Conservation (phyloP, 2,113 vertebrate species). For the Entomyzon cyanotis region DNA sequence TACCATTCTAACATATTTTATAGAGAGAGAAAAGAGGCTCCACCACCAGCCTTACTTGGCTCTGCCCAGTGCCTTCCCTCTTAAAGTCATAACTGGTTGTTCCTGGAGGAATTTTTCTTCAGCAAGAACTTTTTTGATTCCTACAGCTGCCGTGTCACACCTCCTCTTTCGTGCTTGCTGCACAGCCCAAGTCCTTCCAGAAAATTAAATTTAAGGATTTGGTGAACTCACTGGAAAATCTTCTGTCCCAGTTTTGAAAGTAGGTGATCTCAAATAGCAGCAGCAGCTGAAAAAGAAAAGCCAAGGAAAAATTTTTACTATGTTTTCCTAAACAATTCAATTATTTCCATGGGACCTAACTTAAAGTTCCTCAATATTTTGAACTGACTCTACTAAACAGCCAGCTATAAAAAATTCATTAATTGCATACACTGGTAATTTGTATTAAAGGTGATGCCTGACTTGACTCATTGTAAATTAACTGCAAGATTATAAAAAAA, state of each 20-base stretch:
- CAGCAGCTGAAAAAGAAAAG: not conserved
- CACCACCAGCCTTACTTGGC: not conserved
- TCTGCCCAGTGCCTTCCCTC: not conserved
- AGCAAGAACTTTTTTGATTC: not conserved
- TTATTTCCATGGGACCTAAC: not conserved
- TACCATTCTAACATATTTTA: not conserved
- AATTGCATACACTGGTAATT: not conserved
- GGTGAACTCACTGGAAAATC: not conserved
- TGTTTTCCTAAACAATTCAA: not conserved
- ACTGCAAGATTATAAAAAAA: not conserved
- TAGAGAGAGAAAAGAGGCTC: not conserved
- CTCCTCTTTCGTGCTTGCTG: not conserved
- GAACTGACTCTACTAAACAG: not conserved
- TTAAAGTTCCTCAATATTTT: not conserved
- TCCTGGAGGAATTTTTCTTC: not conserved
- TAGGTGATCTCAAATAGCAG: not conserved
- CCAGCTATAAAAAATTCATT: not conserved
- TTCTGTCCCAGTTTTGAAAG: not conserved
- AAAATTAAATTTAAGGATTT: not conserved
- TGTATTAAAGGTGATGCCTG: not conserved
- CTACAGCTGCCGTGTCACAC: not conserved
- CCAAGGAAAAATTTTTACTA: not conserved
- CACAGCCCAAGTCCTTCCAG: not conserved
- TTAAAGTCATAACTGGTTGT: not conserved
- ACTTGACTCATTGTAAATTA: not conserved